Evolutionary conservation across 2,888 invertebrate species (phyloP), one percentile per base, ranked within the genome.

Genomic region (Cantharis flavilabris): DNA sequence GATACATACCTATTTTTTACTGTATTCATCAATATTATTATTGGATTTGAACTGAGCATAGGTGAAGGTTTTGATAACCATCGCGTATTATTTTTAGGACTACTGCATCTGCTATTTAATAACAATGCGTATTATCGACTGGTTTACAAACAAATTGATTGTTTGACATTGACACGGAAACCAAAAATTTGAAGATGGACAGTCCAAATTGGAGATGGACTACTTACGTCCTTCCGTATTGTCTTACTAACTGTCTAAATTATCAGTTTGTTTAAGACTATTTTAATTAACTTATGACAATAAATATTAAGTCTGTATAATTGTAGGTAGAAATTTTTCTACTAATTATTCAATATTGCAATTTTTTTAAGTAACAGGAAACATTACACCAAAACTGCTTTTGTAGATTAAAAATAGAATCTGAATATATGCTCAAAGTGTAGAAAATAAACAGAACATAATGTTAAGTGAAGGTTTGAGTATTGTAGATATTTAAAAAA

Each of bases 241-340:
- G 16, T 26, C 26, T 23, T 26, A 4, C 5, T 20, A 20, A 62
- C n/a, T 18, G 33, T 20, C 30, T 4, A 72, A 65, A 30, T 23
- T 18, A 13, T 23, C 62, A 16, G 26, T n/a, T n/a, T 69, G 33
- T 70, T 63, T 20, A 16, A 49, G 49, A 7, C 49, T 49, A 49
- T n/a, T 49, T 49, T 49, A 49, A 49, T 30, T 10, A 71, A 69
- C 67, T 63, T 77, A 74, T 77, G 77, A 77, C 77, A 77, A 77
- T 77, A 77, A 75, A 70, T 64, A 18, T 49, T 73, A 77, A 77
- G 77, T 77, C 75, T 77, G 74, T 71, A 62, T 71, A 74, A 67
- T 67, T n/a, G 26, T 67, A 73, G 14, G n/a, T 71, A 23, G 20
- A 65, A 13, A n/a, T n/a, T n/a, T 49, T 49, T 49, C n/a, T 49